Conservation (phyloP, 2,888 invertebrate genomes). For the Leucania comma region DNA sequence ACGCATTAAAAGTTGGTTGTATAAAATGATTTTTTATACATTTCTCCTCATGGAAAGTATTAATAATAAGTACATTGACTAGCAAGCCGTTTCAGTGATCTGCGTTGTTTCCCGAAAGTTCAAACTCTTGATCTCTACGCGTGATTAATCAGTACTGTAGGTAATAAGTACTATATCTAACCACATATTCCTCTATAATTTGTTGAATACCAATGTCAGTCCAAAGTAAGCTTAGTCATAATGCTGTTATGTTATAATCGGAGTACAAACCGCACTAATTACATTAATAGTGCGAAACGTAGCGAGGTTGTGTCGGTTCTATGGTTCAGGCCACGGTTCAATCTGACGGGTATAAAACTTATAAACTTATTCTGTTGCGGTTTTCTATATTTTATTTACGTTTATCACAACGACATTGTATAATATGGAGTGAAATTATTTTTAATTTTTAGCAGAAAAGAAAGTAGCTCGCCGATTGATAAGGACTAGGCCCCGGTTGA, state of each 20-base stretch:
- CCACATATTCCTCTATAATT: slow-evolving; percentile 10
- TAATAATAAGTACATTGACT: no score
- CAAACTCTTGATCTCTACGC: slow-evolving; percentile 2
- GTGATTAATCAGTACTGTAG: background rate
- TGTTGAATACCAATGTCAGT: slow-evolving; percentile 17
- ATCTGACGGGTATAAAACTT: background rate
- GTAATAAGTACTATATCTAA: background rate
- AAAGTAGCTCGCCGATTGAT: no score
- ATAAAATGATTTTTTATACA: no score
- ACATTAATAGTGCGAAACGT: slow-evolving; percentile 45
- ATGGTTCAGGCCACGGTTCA: background rate
- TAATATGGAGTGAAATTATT: no score
- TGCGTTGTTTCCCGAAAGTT: slow-evolving; percentile 1
- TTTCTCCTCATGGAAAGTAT: no score
- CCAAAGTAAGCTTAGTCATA: slow-evolving; percentile 40
- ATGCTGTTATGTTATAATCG: slow-evolving; percentile 41
- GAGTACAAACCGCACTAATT: slow-evolving; percentile 52
- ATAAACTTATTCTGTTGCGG: slow-evolving; percentile 4
- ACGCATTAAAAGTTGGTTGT: no score
- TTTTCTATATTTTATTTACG: background rate
- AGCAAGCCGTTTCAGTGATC: no score
- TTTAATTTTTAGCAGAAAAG: no score
- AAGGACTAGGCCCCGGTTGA: no score
- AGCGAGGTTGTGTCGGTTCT: slow-evolving; percentile 26
- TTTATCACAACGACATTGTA: no score